Conservation (phyloP, 2,888 invertebrate genomes). For the Platypus cylindrus region DNA sequence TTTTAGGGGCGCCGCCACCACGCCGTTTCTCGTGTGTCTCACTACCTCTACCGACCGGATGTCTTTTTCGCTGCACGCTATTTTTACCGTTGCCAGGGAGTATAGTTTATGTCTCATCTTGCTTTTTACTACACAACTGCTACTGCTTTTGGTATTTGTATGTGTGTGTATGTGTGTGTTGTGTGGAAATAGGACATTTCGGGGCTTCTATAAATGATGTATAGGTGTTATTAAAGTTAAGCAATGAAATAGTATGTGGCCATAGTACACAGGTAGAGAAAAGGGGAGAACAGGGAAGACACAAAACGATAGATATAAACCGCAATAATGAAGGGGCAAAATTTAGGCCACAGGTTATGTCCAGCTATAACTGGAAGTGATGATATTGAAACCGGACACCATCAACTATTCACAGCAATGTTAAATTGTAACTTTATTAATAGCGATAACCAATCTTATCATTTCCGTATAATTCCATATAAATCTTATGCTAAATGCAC, state of each 20-base stretch:
- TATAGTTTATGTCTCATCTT: neutral
- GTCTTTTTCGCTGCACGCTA: neutral
- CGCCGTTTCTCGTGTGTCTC: neutral
- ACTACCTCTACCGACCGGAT: neutral
- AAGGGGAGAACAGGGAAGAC: neutral
- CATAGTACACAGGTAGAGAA: neutral
- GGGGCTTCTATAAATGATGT: constrained; percentile 1
- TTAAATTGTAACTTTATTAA: too few relatives aligned
- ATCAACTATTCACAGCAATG: too few relatives aligned
- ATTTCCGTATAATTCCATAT: too few relatives aligned
- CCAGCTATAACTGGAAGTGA: too few relatives aligned
- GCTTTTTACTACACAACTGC: neutral
- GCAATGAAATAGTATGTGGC: too few relatives aligned
- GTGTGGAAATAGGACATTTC: neutral
- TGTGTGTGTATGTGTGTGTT: neutral
- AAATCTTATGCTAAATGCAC: too few relatives aligned
- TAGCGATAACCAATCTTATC: too few relatives aligned
- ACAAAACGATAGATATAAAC: too few relatives aligned
- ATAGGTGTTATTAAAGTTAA: neutral
- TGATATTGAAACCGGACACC: too few relatives aligned
- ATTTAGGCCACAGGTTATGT: too few relatives aligned
- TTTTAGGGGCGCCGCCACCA: too few relatives aligned
- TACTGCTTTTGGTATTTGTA: neutral
- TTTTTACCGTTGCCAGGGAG: neutral
- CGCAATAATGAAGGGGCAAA: too few relatives aligned